phyloP scores from a whole-genome alignment of 1,140 invertebrate species.

The Penaeus indicus region DNA sequence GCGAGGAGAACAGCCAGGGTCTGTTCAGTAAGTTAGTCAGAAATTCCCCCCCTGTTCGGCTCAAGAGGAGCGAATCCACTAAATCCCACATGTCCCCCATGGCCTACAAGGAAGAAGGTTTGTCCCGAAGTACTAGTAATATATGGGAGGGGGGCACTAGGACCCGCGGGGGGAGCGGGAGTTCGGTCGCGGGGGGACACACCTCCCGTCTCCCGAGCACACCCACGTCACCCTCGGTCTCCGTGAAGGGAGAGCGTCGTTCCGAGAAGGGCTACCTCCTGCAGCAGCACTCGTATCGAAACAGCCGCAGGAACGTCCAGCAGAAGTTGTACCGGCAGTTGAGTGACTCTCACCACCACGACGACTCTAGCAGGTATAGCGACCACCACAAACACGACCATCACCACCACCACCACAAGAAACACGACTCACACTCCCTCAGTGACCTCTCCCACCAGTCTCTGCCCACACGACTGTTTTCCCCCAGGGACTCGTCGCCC shows the following conservation, averaged over 20 bases:
- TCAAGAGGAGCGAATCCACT: slow-evolving; percentile 28
- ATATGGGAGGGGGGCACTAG: slow-evolving; percentile 4
- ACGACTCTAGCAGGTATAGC: slow-evolving; percentile 29
- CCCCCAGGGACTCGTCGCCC: slow-evolving; percentile 25
- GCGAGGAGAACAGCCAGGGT: slow-evolving; percentile 1
- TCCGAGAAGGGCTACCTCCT: slow-evolving; percentile 32
- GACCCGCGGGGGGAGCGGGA: background rate
- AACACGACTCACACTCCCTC: slow-evolving; percentile 26
- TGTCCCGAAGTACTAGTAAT: slow-evolving; percentile 20
- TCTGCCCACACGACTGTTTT: background rate
- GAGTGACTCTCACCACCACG: slow-evolving; percentile 38
- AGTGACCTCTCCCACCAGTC: background rate
- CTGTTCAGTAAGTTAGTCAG: slow-evolving; percentile 33
- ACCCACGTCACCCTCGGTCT: slow-evolving; percentile 30
- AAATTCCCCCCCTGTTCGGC: background rate
- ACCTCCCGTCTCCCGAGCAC: slow-evolving; percentile 18
- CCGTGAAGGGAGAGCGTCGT: background rate
- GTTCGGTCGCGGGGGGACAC: background rate
- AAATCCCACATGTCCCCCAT: slow-evolving; percentile 26
- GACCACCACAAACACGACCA: slow-evolving; percentile 16
- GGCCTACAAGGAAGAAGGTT: background rate
- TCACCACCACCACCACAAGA: slow-evolving; percentile 18
- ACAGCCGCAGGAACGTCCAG: slow-evolving; percentile 57
- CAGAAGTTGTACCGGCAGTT: slow-evolving; percentile 50
- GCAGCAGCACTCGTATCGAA: slow-evolving; percentile 50